Base-by-base conservation (phyloP, 64 coral and sea anemone genomes). In the Catalaphyllia jardinei region DNA sequence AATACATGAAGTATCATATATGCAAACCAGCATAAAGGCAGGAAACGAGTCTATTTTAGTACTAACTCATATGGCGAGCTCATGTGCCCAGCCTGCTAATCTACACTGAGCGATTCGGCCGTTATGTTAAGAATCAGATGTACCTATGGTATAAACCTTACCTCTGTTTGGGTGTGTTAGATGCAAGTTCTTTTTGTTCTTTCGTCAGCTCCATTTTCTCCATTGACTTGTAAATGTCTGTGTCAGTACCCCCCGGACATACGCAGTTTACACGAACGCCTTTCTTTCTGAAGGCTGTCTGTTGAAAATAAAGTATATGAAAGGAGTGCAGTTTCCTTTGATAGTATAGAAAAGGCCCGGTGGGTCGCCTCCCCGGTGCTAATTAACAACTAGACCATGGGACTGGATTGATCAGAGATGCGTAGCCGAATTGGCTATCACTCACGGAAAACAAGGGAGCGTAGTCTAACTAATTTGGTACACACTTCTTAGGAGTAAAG, bases 191-290 rank as follows among this genome's bases (percentile, higher is more conserved):
- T 79, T 74, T 80, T 57, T 97, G 95, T 74, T 97, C 60, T 50
- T 88, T 60, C 4, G 95, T 91, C 12, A 97, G 80, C 13, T 93
- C 92, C 57, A 93, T 29, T n/a, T 86, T 54, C 22, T 63, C 71
- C 72, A 97, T 49, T 8, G 62, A 67, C 62, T 82, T 88, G 76
- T 87, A 94, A 6, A 97, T 87, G 24, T 60, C 57, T 1, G 95
- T 97, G 63, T 93, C 95, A 31, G 95, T 97, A 38, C 79, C 51
- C 11, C 95, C 95, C 14, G 95, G 95, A 60, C 95, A 97, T 8
- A 97, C 92, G 31, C 95, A 97, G 60, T 97, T 97, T 24, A 97
- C 92, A 63, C 95, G 75, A 61, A 97, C 94, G 52, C 95, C 92
- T 85, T 93, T 97, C 72, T 94, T 97, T 20, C 54, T 88, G 13